Conservation (phyloP, 53 echinoderm and acorn worm species). For the Temnopleurus reevesii region DNA sequence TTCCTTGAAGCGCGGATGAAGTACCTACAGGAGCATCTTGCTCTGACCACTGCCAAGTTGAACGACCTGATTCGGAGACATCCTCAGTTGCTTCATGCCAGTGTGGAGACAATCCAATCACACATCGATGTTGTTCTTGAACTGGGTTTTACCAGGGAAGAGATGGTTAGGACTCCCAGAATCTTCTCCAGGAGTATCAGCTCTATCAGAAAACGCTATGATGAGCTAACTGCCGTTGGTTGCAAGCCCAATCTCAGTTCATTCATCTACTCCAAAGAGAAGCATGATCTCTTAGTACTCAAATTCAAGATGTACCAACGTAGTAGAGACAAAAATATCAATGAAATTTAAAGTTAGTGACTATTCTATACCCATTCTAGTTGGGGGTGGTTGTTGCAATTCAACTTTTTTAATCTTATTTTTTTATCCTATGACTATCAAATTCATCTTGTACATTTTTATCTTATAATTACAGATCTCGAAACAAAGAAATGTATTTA, state of each 20-base stretch:
- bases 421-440: no score
- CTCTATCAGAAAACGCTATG: slow-evolving; percentile 4
- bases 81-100: slow-evolving; percentile 48
- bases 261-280: slow-evolving; percentile 47
- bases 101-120: slow-evolving; percentile 42
- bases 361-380: no score
- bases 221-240: slow-evolving; percentile 45
- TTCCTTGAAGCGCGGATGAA: slow-evolving; percentile 66
- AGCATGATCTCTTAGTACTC: slow-evolving; percentile 1
- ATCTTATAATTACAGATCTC: no score
- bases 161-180: slow-evolving; percentile 41
- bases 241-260: slow-evolving; percentile 45
- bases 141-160: slow-evolving; percentile 32
- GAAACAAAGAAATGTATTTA: no score
- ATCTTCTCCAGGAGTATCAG: slow-evolving; percentile 12
- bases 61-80: slow-evolving; percentile 42
- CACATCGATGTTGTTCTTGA: slow-evolving; percentile 43
- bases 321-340: neutral
- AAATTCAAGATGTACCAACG: slow-evolving; percentile 33
- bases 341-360: neutral
- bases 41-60: slow-evolving; percentile 51
- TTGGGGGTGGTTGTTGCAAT: neutral
- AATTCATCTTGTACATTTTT: no score
- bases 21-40: slow-evolving; percentile 56
- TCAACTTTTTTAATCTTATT: neutral